Evolutionary conservation across 2,888 invertebrate species (phyloP).

Genomic region (Gortyna flavago): DNA sequence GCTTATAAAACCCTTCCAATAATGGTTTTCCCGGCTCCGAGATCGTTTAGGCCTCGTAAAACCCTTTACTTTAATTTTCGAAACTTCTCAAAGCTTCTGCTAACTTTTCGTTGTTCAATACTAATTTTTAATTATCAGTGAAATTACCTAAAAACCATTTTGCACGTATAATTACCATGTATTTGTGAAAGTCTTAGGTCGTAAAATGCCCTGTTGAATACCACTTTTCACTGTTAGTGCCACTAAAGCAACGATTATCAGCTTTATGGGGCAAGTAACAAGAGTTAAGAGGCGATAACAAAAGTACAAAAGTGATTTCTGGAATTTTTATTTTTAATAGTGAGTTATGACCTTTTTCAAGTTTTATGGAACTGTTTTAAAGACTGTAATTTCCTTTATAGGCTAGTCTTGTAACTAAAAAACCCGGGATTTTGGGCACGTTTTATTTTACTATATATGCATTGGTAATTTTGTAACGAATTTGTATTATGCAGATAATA

Average conservation of each 20-base stretch:
- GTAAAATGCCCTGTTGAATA: constrained; percentile 78
- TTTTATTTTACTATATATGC: not conserved
- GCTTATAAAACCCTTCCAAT: constrained; percentile 70
- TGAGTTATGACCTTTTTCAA: constrained; percentile 22
- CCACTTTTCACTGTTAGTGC: constrained; percentile 76
- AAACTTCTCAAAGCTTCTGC: constrained; percentile 51
- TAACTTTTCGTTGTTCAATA: constrained; percentile 68
- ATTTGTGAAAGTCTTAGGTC: constrained; percentile 74
- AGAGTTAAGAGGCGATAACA: constrained; percentile 58
- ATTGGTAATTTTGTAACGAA: not conserved
- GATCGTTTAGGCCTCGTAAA: constrained; percentile 69
- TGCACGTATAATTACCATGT: constrained; percentile 77
- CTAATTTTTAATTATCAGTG: constrained; percentile 68
- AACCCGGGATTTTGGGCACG: not conserved
- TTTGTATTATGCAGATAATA: not conserved
- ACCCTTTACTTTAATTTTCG: constrained; percentile 65
- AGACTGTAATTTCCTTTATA: not conserved
- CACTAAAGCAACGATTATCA: constrained; percentile 79
- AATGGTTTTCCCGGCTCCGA: constrained; percentile 61
- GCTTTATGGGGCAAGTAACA: constrained; percentile 69
- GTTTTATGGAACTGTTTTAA: constrained; percentile 25
- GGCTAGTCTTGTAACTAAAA: not conserved
- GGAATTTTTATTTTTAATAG: constrained; percentile 49
- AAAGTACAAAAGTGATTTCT: constrained; percentile 44
- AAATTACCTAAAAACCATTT: constrained; percentile 64